Evolutionary conservation across 2,797 vertebrate genomes (phyloP).

Genomic region (Sebastes iracundus): DNA sequence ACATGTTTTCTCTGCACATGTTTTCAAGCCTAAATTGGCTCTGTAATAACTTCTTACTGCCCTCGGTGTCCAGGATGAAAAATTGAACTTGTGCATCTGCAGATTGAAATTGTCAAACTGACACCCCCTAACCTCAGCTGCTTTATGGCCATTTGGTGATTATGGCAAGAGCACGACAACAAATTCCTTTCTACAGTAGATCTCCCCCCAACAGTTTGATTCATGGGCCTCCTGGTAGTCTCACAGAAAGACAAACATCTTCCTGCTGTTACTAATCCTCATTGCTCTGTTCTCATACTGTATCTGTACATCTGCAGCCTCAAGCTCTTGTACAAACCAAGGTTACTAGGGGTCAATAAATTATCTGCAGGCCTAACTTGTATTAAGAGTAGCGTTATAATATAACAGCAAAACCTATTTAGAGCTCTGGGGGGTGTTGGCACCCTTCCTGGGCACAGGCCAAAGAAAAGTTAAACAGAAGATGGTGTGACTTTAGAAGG

Average conservation of each 20-base stretch:
- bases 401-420: slow-evolving; percentile 21
- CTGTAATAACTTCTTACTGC: not conserved
- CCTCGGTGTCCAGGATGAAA: not conserved
- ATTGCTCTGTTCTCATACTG: not conserved
- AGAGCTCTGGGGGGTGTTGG: not conserved
- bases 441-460: slow-evolving; percentile 6
- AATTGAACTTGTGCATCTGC: not conserved
- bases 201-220: slow-evolving; percentile 9
- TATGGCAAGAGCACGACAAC: slow-evolving; percentile 4
- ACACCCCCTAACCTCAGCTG: not conserved
- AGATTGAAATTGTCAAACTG: not conserved
- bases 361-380: not conserved
- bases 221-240: not conserved
- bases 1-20: not conserved
- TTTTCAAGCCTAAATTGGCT: not conserved
- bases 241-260: slow-evolving; percentile 7
- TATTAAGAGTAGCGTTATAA: slow-evolving; percentile 17
- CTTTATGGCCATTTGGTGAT: not conserved
- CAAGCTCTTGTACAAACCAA: not conserved
- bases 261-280: not conserved
- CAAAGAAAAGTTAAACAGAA: slow-evolving; percentile 56
- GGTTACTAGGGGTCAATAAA: slow-evolving; percentile 24
- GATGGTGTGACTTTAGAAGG: slow-evolving; percentile 44
- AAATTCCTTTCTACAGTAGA: slow-evolving; percentile 8
- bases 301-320: not conserved